A percentile compares a stretch with the other conserved stretches of the same genome.
Conservation (phyloP, 1,140 invertebrate species). For the Monochamus saltuarius region DNA sequence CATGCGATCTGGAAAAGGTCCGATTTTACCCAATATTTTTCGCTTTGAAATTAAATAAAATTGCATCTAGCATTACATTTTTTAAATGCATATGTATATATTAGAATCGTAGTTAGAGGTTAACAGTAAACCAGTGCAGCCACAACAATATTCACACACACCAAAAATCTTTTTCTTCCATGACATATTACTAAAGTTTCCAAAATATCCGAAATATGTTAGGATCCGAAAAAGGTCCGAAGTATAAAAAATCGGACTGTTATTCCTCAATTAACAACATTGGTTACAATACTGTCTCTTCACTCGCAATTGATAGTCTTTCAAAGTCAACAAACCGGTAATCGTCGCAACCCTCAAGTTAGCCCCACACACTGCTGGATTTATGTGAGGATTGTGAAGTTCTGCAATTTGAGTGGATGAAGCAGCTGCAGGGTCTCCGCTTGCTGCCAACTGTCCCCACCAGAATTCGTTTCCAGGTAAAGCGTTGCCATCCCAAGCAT, state of each 20-base stretch:
- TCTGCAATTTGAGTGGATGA: constrained; percentile 60
- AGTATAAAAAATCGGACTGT: too few species aligned
- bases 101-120: too few species aligned
- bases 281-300: not conserved
- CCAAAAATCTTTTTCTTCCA: too few species aligned
- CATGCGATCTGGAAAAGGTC: too few species aligned
- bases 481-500: constrained; percentile 69
- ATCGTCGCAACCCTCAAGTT: constrained; percentile 34
- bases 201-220: not conserved
- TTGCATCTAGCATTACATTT: too few species aligned
- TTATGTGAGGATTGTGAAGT: constrained; percentile 61
- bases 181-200: not conserved
- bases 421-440: constrained; percentile 66
- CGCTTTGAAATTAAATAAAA: too few species aligned
- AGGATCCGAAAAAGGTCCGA: too few species aligned
- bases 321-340: not conserved
- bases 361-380: constrained; percentile 38
- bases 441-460: constrained; percentile 47
- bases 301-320: not conserved
- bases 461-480: constrained; percentile 66
- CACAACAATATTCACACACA: too few species aligned
- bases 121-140: too few species aligned
- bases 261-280: too few species aligned
- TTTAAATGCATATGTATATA: too few species aligned
- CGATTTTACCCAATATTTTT: too few species aligned